Percentiles rank a stretch among this genome's conserved stretches.
Conservation (phyloP, 2,113 vertebrate genomes). For the Neofelis nebulosa region DNA sequence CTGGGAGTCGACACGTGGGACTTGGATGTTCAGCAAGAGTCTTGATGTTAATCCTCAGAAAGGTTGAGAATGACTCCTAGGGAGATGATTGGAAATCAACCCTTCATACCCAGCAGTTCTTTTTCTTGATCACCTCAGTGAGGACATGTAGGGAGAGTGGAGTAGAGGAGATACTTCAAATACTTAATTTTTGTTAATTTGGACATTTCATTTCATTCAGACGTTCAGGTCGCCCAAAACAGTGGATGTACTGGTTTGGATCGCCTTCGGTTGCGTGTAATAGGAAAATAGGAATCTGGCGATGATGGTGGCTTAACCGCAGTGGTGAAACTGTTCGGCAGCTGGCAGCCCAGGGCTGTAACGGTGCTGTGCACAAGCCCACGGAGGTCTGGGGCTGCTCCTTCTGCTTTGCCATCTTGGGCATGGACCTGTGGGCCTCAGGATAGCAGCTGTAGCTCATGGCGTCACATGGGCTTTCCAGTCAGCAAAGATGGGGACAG, state of each 20-base stretch:
- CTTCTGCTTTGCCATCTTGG: not conserved
- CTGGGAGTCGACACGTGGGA: not conserved
- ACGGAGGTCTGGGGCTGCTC: not conserved
- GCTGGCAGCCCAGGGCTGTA: not conserved
- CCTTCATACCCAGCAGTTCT: not conserved
- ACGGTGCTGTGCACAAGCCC: fast-evolving
- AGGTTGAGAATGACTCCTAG: not conserved
- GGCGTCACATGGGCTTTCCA: not conserved
- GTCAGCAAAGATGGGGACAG: not conserved
- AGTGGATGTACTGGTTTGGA: not conserved
- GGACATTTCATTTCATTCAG: not conserved
- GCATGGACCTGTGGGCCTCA: not conserved
- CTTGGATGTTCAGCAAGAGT: not conserved
- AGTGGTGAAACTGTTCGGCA: not conserved
- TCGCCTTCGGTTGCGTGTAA: not conserved
- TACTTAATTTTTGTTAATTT: not conserved
- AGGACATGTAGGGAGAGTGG: not conserved
- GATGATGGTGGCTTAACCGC: not conserved
- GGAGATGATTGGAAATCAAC: not conserved
- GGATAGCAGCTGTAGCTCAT: not conserved
- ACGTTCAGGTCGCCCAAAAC: not conserved
- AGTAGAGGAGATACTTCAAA: not conserved
- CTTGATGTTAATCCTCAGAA: not conserved
- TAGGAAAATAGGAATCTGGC: not conserved
- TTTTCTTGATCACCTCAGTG: not conserved